Conservation (phyloP, 1,140 invertebrate genomes). For the Acromyrmex heyeri region DNA sequence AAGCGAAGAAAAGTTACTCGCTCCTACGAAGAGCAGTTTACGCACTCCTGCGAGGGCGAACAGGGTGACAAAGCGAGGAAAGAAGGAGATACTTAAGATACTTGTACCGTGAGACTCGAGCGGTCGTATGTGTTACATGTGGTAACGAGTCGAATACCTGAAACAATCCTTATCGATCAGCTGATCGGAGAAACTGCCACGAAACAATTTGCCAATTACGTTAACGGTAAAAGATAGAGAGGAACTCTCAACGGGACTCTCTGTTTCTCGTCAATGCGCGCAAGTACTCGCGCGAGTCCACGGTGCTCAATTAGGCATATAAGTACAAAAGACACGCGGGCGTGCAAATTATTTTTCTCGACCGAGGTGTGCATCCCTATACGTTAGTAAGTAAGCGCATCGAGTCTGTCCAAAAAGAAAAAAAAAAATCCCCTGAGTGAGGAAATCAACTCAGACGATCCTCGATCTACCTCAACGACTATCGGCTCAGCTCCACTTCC, state of each 20-base stretch:
- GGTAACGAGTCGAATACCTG: conserved; percentile 20
- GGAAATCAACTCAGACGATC: conserved; percentile 25
- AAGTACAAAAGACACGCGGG: conserved; percentile 71
- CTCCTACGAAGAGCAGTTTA: neutral
- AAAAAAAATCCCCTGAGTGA: neutral
- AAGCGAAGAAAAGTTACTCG: conserved; percentile 13
- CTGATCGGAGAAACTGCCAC: conserved; percentile 50
- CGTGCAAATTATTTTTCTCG: conserved; percentile 67
- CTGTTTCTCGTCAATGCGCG: conserved; percentile 19
- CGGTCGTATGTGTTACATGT: conserved; percentile 38
- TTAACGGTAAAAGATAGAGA: conserved; percentile 18
- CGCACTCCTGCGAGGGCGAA: neutral
- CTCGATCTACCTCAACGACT: conserved; percentile 53
- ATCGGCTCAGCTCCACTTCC: conserved; percentile 31
- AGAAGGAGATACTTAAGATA: conserved; percentile 11
- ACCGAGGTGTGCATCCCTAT: conserved; percentile 33
- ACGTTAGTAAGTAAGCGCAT: conserved; percentile 29
- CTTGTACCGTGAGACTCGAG: conserved; percentile 56
- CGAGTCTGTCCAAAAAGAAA: conserved; percentile 63
- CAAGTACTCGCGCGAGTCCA: conserved; percentile 45
- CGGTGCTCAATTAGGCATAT: conserved; percentile 71
- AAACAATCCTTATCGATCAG: conserved; percentile 24
- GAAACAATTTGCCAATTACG: conserved; percentile 55
- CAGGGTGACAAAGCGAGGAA: neutral
- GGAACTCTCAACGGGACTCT: conserved; percentile 18